A percentile compares a stretch with the other conserved stretches of the same genome.
These are phyloP conservation scores for Celastrina argiolus DNA, from an alignment of 2,888 invertebrate species.

Conservation along the genomic window DNA sequence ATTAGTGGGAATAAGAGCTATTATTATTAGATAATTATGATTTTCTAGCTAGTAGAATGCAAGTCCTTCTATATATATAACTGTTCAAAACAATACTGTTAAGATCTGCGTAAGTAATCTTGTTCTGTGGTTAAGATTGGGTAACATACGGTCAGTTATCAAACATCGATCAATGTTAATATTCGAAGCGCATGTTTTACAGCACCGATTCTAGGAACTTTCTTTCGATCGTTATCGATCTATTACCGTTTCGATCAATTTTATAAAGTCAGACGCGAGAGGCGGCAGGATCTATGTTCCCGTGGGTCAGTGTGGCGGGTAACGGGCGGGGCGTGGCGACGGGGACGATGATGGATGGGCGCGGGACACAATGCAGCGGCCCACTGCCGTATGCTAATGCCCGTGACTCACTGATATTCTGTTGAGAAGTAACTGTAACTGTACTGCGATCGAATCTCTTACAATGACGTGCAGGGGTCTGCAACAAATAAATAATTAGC, in stretches of 20 bases:
- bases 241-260: constrained; percentile 7
- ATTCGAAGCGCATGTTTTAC: no score
- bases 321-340: neutral
- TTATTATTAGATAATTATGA: no score
- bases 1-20: no score
- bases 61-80: no score
- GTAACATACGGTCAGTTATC: neutral
- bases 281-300: neutral
- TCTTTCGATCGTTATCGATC: neutral
- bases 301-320: neutral
- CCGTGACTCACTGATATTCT: constrained; percentile 38
- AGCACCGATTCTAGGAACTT: no score
- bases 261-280: neutral
- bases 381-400: constrained; percentile 32
- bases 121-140: no score
- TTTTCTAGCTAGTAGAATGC: no score
- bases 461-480: constrained; percentile 28
- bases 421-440: constrained; percentile 37
- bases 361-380: constrained; percentile 27
- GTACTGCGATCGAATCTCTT: constrained; percentile 36
- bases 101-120: no score
- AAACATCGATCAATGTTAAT: constrained; percentile 8
- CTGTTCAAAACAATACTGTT: no score
- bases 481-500: no score
- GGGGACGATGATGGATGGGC: constrained; percentile 6